Evolutionary conservation across 2,113 vertebrate species (phyloP).

Genomic region (Cynopterus brachyotis): DNA sequence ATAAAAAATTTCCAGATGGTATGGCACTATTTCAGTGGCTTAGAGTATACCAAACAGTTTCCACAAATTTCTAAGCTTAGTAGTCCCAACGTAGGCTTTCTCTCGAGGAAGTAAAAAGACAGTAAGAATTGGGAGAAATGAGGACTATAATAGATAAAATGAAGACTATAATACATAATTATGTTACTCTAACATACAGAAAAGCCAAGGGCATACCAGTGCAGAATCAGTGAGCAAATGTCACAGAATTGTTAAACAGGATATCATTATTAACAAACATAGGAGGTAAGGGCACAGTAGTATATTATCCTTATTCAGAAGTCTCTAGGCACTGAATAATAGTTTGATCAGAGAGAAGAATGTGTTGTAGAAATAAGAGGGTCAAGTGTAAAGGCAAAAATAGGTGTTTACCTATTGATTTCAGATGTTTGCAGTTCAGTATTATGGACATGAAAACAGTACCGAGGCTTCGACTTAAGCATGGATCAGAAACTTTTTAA

Average conservation of each 20-base stretch:
- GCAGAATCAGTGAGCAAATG: slow-evolving; percentile 46
- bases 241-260: slow-evolving; percentile 46
- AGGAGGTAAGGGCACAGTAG: slow-evolving; percentile 41
- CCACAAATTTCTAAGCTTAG: background rate
- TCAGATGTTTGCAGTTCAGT: background rate
- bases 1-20: slow-evolving; percentile 26
- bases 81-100: slow-evolving; percentile 8
- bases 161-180: slow-evolving; percentile 43
- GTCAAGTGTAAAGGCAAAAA: slow-evolving; percentile 11
- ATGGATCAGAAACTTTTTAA: background rate
- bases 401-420: slow-evolving; percentile 28
- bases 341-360: slow-evolving; percentile 29
- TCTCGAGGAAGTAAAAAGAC: slow-evolving; percentile 27
- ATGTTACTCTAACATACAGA: slow-evolving; percentile 8
- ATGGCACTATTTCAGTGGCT: slow-evolving; percentile 40
- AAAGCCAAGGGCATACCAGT: background rate
- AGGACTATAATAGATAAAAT: slow-evolving; percentile 49
- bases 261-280: slow-evolving; percentile 22
- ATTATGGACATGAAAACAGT: slow-evolving; percentile 19
- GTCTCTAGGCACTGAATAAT: slow-evolving; percentile 21
- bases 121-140: slow-evolving; percentile 40
- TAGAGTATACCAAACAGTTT: slow-evolving; percentile 9
- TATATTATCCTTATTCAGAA: slow-evolving; percentile 51
- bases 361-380: background rate
- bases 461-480: background rate